These are phyloP conservation scores for Ephydatia muelleri DNA, from an alignment of 37 sponge, comb jelly and placozoan species.

Conservation along the genomic window DNA sequence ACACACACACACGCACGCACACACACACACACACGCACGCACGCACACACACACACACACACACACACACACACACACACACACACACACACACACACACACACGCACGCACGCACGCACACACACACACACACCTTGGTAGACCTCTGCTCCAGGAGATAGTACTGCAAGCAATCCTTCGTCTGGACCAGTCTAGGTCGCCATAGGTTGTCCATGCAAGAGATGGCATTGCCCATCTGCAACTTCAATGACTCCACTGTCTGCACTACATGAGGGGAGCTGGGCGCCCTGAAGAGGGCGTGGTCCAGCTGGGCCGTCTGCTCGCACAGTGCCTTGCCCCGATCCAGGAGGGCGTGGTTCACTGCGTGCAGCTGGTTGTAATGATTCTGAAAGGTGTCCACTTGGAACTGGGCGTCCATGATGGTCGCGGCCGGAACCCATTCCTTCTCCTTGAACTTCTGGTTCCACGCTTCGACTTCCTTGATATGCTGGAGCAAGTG, in stretches of 20 bases:
- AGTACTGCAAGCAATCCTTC: constrained; percentile 36
- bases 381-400: constrained; percentile 46
- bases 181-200: constrained; percentile 6
- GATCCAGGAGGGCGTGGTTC: constrained; percentile 2
- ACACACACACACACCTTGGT: constrained; percentile 2
- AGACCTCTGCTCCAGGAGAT: constrained; percentile 22
- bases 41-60: background rate
- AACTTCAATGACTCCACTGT: constrained; percentile 14
- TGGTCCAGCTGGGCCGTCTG: constrained; percentile 30
- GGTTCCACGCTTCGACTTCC: constrained; percentile 23
- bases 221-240: background rate
- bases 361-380: constrained; percentile 13
- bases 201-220: constrained; percentile 8
- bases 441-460: constrained; percentile 13
- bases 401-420: constrained; percentile 28
- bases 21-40: background rate
- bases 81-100: background rate
- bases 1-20: too few species aligned
- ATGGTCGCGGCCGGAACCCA: constrained; percentile 36
- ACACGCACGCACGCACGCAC: background rate
- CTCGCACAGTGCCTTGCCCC: constrained; percentile 14
- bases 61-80: background rate
- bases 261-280: constrained; percentile 1
- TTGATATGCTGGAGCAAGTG: constrained; percentile 9
- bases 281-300: constrained; percentile 15